Evolutionary conservation across 2,113 vertebrate genomes (phyloP).

Genomic region (Malurus melanocephalus): DNA sequence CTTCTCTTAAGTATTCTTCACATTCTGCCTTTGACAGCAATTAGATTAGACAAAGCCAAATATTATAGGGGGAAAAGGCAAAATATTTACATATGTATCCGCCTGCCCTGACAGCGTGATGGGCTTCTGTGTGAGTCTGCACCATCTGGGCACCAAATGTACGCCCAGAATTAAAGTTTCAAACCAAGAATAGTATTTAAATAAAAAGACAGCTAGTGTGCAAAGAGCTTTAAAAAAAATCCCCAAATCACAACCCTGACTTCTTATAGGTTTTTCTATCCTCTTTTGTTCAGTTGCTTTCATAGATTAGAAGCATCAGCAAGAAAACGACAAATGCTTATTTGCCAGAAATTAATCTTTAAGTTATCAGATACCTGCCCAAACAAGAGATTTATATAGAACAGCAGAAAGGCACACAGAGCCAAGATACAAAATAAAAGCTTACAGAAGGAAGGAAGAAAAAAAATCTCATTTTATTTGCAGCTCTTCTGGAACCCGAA

Average conservation of each 20-base stretch:
- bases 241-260: not conserved
- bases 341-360: constrained; percentile 40
- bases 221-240: constrained; percentile 4
- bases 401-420: not conserved
- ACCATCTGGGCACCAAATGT: constrained; percentile 74
- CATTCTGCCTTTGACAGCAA: constrained; percentile 74
- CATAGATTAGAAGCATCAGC: not conserved
- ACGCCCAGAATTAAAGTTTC: constrained; percentile 70
- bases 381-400: not conserved
- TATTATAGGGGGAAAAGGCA: constrained; percentile 72
- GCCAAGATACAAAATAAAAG: constrained; percentile 5
- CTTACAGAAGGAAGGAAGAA: not conserved
- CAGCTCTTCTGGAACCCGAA: not conserved
- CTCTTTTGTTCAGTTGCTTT: constrained; percentile 2
- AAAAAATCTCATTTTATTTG: not conserved
- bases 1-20: constrained; percentile 39
- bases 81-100: constrained; percentile 77
- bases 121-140: constrained; percentile 70
- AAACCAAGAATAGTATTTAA: constrained; percentile 48
- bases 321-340: constrained; percentile 1
- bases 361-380: not conserved
- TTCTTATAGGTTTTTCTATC: not conserved
- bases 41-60: constrained; percentile 74
- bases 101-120: constrained; percentile 74
- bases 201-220: not conserved